phyloP scores from a whole-genome alignment of 2,113 vertebrate species.

The Dermatemys mawii region DNA sequence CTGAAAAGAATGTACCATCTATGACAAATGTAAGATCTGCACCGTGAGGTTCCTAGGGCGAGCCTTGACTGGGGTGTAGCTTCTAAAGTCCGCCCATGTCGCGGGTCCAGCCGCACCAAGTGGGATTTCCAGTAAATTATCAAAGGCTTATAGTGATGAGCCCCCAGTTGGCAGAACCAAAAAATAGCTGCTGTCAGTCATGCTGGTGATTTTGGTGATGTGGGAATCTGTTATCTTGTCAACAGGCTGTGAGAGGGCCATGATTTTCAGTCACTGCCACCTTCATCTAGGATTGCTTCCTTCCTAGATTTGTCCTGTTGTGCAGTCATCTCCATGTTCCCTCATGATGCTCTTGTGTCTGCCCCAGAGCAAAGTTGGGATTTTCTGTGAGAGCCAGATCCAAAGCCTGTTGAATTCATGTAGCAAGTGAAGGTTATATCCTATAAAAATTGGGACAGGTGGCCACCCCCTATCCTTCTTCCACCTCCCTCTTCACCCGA shows the following conservation, averaged over 20 bases:
- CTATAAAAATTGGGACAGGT: background rate
- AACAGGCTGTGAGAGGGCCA: background rate
- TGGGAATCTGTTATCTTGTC: background rate
- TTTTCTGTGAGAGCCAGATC: background rate
- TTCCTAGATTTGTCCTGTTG: background rate
- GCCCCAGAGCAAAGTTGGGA: background rate
- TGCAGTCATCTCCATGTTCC: background rate
- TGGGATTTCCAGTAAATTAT: background rate
- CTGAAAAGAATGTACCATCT: background rate
- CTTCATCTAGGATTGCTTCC: background rate
- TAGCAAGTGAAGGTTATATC: rapidly evolving
- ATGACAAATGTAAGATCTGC: background rate
- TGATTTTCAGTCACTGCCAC: rapidly evolving
- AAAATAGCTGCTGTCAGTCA: background rate
- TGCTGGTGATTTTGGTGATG: background rate
- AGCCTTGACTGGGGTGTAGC: background rate
- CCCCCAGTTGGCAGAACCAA: background rate
- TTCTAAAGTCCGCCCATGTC: no score
- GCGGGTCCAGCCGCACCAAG: background rate
- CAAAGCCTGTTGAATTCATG: background rate
- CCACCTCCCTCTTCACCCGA: background rate
- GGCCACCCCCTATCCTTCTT: background rate
- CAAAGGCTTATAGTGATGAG: background rate
- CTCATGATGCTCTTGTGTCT: background rate
- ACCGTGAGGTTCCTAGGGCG: background rate